Base-by-base conservation (phyloP, 2,888 invertebrate species). In the Drosophila yooni region DNA sequence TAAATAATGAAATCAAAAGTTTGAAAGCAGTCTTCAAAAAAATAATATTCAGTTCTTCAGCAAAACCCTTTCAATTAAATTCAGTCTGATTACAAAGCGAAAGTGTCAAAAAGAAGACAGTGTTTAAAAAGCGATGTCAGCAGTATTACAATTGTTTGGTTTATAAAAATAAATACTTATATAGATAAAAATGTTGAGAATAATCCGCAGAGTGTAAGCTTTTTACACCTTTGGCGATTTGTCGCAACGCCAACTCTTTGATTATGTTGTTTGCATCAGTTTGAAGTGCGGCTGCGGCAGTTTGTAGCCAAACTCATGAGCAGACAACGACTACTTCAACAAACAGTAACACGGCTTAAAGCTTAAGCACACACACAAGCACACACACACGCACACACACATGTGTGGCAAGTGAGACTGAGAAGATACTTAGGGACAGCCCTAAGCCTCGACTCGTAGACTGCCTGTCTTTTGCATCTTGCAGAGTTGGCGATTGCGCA, bases 391-490 rank as follows among this genome's bases (percentile, higher is more conserved):
- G 53, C 21, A 6, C 3, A 15, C 34, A 7, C 15, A 27, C 4
- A 13, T n/a, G 43, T 48, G 46, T 43, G 29, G 60, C 51, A 53
- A 64, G 64, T 63, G 61, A 6, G 62, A 60, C 46, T 62, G 34
- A 66, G 43, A 38, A 70, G 79, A 75, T 75, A 70, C 73, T 75
- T 76, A 87, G 83, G 85, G 85, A 83, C 64, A 81, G 68, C 83
- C 83, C 83, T 76, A 73, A 76, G 79, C 73, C 53, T 66, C 64
- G 53, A 57, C 63, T 79, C 74, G 87, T 74, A 88, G 85, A 86
- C 89, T 86, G 85, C 84, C 84, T 86, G 85, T 88, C 85, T 88
- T 88, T 79, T 66, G 71, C 85, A 74, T 75, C 69, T 68, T 76
- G 79, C 67, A 71, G 57, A 74, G 58, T 59, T 59, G 69, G 33